Evolutionary conservation across 1,140 invertebrate species (phyloP).

Genomic region (Aricia agestis): DNA sequence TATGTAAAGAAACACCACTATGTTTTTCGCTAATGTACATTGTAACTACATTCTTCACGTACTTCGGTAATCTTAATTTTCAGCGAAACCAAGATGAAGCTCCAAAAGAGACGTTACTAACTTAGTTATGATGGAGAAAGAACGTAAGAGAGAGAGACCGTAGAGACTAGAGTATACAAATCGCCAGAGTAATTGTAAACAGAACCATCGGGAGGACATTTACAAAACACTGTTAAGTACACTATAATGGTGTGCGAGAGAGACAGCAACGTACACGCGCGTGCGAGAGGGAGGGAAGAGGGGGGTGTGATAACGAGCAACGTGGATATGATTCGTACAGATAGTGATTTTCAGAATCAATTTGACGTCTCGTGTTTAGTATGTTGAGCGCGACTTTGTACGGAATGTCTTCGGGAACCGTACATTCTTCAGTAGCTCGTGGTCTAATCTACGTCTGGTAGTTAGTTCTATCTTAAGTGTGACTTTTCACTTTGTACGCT

Average conservation of each 20-base stretch:
- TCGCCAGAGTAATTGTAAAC: background rate
- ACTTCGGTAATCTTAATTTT: too few relatives aligned
- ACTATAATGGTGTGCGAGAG: slow-evolving; percentile 47
- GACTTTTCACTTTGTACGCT: too few relatives aligned
- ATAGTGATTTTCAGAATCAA: slow-evolving; percentile 40
- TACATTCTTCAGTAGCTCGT: too few relatives aligned
- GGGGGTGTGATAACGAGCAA: slow-evolving; percentile 55
- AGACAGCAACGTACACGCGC: slow-evolving; percentile 36
- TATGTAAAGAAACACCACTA: too few relatives aligned
- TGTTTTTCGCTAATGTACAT: too few relatives aligned
- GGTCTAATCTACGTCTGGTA: too few relatives aligned
- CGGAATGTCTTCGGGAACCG: too few relatives aligned
- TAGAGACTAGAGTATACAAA: background rate
- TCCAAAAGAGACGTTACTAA: too few relatives aligned
- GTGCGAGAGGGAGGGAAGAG: slow-evolving; percentile 27
- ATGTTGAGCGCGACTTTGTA: background rate
- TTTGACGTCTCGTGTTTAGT: background rate
- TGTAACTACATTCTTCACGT: too few relatives aligned
- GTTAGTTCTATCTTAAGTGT: too few relatives aligned
- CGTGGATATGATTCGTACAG: slow-evolving; percentile 41
- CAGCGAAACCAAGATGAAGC: too few relatives aligned
- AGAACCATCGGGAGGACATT: slow-evolving; percentile 39
- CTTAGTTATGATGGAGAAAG: too few relatives aligned
- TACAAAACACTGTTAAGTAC: slow-evolving; percentile 54
- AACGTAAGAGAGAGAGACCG: background rate